Evolutionary conservation across 2,888 invertebrate genomes (phyloP).

Genomic region (Acrobasis repandana): DNA sequence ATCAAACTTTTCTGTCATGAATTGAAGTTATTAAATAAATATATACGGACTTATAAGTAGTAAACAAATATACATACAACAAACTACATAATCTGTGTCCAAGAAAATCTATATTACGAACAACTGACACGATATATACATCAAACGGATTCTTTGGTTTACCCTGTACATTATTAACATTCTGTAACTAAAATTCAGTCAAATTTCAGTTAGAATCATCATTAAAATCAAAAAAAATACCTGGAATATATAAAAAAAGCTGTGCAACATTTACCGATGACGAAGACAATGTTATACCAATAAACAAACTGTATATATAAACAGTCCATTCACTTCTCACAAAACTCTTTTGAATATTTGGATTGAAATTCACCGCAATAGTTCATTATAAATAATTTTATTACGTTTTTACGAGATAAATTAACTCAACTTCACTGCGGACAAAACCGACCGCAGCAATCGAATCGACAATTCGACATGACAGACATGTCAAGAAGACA

Average conservation of each 20-base stretch:
- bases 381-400: slow-evolving; percentile 12
- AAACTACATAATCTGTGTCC: neutral
- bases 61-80: neutral
- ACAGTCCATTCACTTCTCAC: slow-evolving; percentile 38
- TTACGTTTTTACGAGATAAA: slow-evolving; percentile 28
- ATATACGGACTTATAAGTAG: too few relatives aligned
- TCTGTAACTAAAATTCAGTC: neutral
- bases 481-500: neutral
- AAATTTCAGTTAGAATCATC: neutral
- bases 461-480: too few relatives aligned
- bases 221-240: slow-evolving; percentile 1
- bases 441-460: slow-evolving; percentile 41
- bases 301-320: slow-evolving; percentile 41
- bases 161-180: neutral
- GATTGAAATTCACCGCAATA: slow-evolving; percentile 1
- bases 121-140: neutral
- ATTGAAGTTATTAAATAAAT: too few relatives aligned
- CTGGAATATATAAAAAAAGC: slow-evolving; percentile 8
- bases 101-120: slow-evolving; percentile 22
- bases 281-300: slow-evolving; percentile 38
- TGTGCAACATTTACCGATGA: slow-evolving; percentile 2
- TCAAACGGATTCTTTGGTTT: neutral
- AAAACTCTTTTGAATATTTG: slow-evolving; percentile 30
- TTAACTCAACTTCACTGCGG: slow-evolving; percentile 48
- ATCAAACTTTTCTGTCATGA: too few relatives aligned